These are phyloP conservation scores for Peromyscus maniculatus DNA, from an alignment of 2,113 vertebrate species.

Conservation along the genomic window DNA sequence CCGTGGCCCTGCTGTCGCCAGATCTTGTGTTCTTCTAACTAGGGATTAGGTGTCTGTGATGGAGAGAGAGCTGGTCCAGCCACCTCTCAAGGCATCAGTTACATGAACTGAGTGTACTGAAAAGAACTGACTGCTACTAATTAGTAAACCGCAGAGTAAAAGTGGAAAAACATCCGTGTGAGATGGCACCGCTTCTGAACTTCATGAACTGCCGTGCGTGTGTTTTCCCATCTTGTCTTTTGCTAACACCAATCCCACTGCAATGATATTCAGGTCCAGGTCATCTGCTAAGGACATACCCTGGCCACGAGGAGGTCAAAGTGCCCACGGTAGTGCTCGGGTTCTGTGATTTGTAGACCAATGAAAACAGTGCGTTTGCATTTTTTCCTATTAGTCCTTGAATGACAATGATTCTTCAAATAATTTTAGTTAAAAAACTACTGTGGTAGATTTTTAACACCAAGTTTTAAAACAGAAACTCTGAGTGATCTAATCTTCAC, in stretches of 20 bases:
- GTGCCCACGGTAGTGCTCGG: slow-evolving; percentile 85
- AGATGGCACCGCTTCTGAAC: slow-evolving; percentile 32
- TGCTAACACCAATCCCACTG: slow-evolving; percentile 74
- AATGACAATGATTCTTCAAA: slow-evolving; percentile 81
- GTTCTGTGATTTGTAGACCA: slow-evolving; percentile 85
- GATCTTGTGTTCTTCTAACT: slow-evolving; percentile 3
- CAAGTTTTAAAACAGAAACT: slow-evolving; percentile 74
- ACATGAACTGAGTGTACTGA: slow-evolving; percentile 1
- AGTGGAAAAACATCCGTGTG: slow-evolving; percentile 47
- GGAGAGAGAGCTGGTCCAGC: slow-evolving; percentile 83
- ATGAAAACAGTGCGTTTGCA: slow-evolving; percentile 62
- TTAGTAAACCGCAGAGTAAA: slow-evolving; percentile 66
- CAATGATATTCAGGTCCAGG: slow-evolving; percentile 73
- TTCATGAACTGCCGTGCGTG: slow-evolving; percentile 57
- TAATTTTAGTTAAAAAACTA: slow-evolving; percentile 81
- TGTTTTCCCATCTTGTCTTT: slow-evolving; percentile 58
- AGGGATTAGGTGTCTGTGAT: neutral
- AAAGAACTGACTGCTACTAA: slow-evolving; percentile 59
- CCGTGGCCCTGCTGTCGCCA: slow-evolving; percentile 63
- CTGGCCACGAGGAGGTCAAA: slow-evolving; percentile 73
- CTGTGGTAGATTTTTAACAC: slow-evolving; percentile 70
- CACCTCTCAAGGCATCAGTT: slow-evolving; percentile 76
- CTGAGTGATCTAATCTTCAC: slow-evolving; percentile 49
- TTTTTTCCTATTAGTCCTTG: slow-evolving; percentile 75
- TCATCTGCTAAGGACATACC: slow-evolving; percentile 61